Base-by-base conservation (phyloP, 1,140 invertebrate species). In the Choristoneura fumiferana region DNA sequence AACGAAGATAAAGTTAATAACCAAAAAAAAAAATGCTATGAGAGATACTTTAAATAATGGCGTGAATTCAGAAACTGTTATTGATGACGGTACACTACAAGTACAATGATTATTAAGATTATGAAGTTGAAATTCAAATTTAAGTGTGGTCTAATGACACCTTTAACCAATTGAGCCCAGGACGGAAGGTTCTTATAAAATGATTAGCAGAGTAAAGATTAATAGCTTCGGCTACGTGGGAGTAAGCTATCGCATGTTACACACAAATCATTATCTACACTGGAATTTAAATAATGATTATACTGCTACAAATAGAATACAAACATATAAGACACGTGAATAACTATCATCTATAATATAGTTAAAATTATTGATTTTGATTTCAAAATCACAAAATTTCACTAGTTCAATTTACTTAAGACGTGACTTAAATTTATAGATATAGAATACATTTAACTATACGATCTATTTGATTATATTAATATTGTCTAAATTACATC, bases 401-500 rank as follows among this genome's bases (percentile, higher is more conserved):
- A 29, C 22, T 29, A 49, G 22, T 17, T 18, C 10, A 10, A 49
- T 49, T 29, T 49, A 49, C 43, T 49, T 49, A 49, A n/a, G n/a
- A 49, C 43, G 22, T 49, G 43, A 49, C 43, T 49, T 49, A 49
- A n/a, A 12, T 18, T 33, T 12, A 22, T 14, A 49, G 4, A 49
- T 49, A 49, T 9, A 9, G 43, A 49, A 49, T 49, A 49, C 22
- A 49, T 39, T 59, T 57, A 22, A 49, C 45, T 58, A 58, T 52
- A 35, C 22, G 54, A 58, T 69, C 66, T 54, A 35, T 64, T 69
- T 45, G 63, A 60, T 71, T 71, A 76, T 53, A 71, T 65, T 78
- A 82, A 81, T 81, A 81, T 81, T 81, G 78, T 84, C 76, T 84
- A 83, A 73, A 75, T 73, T 76, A 80, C 67, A 71, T 72, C 63